Percentiles rank a stretch among this genome's conserved stretches.
Evolutionary conservation across 1,140 invertebrate genomes (phyloP).

Genomic region (Ceratina japonica): DNA sequence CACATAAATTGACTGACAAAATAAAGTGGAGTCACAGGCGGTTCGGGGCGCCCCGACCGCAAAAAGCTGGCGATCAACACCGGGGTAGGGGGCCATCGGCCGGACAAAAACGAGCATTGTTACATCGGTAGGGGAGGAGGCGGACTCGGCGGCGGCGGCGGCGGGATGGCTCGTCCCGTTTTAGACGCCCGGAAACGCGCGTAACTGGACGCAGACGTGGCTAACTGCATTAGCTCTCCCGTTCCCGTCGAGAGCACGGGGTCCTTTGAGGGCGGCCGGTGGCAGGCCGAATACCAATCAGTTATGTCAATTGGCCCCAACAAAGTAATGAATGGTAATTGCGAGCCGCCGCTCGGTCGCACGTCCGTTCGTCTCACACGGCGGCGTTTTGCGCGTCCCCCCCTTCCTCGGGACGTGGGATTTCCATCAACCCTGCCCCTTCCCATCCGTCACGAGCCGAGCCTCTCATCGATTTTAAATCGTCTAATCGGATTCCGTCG

Average conservation of each 20-base stretch:
- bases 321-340: slow-evolving; percentile 77
- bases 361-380: slow-evolving; percentile 30
- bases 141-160: too few species aligned
- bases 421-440: slow-evolving; percentile 1
- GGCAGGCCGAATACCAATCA: slow-evolving; percentile 74
- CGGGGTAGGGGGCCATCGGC: too few species aligned
- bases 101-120: slow-evolving; percentile 7
- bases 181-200: slow-evolving; percentile 18
- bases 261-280: slow-evolving; percentile 68
- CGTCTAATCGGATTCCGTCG: slow-evolving; percentile 67
- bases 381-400: slow-evolving; percentile 26
- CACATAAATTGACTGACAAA: too few species aligned
- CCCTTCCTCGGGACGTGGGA: not conserved
- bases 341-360: slow-evolving; percentile 57
- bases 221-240: slow-evolving; percentile 68
- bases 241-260: slow-evolving; percentile 43
- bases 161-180: too few species aligned
- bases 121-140: not conserved
- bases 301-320: slow-evolving; percentile 76
- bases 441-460: slow-evolving; percentile 23
- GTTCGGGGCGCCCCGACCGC: not conserved
- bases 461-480: slow-evolving; percentile 65
- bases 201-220: slow-evolving; percentile 53
- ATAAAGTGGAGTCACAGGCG: too few species aligned
- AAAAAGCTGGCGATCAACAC: slow-evolving; percentile 10